A percentile compares a stretch with the other conserved stretches of the same genome.
These are phyloP conservation scores for Champsocephalus esox DNA, from an alignment of 2,797 vertebrate species.

Conservation along the genomic window DNA sequence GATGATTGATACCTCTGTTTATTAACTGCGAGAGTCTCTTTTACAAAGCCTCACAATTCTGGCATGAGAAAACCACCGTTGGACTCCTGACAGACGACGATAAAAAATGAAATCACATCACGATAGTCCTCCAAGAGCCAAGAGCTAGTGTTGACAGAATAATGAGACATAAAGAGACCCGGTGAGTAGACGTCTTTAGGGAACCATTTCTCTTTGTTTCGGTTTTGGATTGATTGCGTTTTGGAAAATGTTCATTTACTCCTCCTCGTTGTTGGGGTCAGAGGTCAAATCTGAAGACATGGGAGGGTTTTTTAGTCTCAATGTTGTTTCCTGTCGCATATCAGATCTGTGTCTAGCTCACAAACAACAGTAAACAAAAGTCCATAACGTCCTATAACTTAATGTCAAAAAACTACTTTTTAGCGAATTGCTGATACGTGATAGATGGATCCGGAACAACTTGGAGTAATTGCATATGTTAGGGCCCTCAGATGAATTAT, in stretches of 20 bases:
- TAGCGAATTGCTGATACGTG: conserved; percentile 37
- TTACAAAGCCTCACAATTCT: conserved; percentile 33
- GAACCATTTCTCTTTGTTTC: conserved; percentile 48
- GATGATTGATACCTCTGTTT: conserved; percentile 43
- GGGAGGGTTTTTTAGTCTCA: neutral
- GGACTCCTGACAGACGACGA: conserved; percentile 36
- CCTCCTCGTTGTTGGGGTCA: conserved; percentile 16
- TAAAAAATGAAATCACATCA: conserved; percentile 36
- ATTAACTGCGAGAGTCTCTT: conserved; percentile 27
- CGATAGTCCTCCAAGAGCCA: conserved; percentile 19
- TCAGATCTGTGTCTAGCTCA: conserved; percentile 26
- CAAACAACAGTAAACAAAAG: conserved; percentile 14
- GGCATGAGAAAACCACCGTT: conserved; percentile 22
- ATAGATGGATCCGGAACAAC: conserved; percentile 73
- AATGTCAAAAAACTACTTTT: conserved; percentile 34
- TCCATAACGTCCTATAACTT: conserved; percentile 29
- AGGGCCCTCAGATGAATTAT: conserved; percentile 77
- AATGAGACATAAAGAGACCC: conserved; percentile 48
- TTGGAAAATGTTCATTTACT: conserved; percentile 37
- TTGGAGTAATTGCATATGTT: conserved; percentile 80
- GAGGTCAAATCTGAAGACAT: conserved; percentile 34
- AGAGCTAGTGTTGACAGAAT: conserved; percentile 48
- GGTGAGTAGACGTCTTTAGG: conserved; percentile 38
- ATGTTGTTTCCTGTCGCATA: conserved; percentile 28
- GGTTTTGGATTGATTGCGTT: conserved; percentile 50